These are phyloP conservation scores for Notoglanidium macrostoma DNA, from an alignment of 2,797 vertebrate genomes.

Conservation along the genomic window DNA sequence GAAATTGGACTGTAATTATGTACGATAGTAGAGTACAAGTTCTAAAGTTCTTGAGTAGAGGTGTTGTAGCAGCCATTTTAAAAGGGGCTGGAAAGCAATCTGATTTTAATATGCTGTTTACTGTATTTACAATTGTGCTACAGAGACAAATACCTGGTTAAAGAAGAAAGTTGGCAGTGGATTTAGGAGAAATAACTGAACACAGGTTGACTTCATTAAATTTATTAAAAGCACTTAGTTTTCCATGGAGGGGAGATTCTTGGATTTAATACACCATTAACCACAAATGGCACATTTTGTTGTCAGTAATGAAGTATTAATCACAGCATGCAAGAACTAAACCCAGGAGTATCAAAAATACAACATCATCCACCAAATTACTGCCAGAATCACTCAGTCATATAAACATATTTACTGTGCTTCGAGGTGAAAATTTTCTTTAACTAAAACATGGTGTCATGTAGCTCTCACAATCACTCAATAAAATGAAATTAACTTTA, in stretches of 20 bases:
- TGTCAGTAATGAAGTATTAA: neutral
- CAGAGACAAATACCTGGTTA: neutral
- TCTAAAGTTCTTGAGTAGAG: neutral
- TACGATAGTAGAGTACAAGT: no score
- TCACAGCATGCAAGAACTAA: neutral
- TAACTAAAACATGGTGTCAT: neutral
- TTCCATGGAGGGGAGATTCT: neutral
- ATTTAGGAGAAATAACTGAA: neutral
- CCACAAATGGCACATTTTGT: neutral
- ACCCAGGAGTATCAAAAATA: neutral
- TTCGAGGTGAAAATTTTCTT: neutral
- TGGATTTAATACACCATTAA: neutral
- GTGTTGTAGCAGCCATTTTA: neutral
- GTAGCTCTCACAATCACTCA: neutral
- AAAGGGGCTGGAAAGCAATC: neutral
- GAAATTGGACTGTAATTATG: neutral
- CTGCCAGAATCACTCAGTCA: neutral
- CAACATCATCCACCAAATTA: neutral
- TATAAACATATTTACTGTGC: neutral
- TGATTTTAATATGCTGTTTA: neutral
- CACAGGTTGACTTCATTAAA: neutral
- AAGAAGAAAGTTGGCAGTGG: neutral
- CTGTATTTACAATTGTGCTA: neutral
- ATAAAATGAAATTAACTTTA: neutral
- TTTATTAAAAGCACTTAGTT: neutral